Evolutionary conservation across 2,113 vertebrate genomes (phyloP), one percentile per base, ranked within the genome.

Genomic region (Fregata magnificens): DNA sequence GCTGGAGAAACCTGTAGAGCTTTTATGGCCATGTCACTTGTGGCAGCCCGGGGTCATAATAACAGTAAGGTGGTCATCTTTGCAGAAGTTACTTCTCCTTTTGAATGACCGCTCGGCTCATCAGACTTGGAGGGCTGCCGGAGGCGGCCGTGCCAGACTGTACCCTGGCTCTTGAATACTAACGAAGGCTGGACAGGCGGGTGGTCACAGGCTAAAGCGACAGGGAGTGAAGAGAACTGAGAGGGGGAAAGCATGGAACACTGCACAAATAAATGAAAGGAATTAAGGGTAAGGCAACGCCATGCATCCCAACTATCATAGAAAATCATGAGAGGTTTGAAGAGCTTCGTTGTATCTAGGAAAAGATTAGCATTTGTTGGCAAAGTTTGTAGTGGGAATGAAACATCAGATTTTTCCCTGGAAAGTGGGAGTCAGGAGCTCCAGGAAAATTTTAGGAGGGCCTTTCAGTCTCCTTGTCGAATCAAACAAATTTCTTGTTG

Each of bases 281-380:
- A 71, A 19, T 59, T 78, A 34, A 83, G 36, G 3, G 4, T n/a
- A 26, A 88, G 79, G 74, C 62, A 55, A 28, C 22, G 42, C 63
- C 21, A 2, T 2, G 0, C 59, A 56, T 89, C 49, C 52, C 47
- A 76, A 0, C 21, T 67, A 2, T 36, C 6, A 1, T 1, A 67
- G 61, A 44, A 34, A n/a, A 50, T 26, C 7, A 5, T 2, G 7
- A 90, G 56, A 26, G 38, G 16, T 62, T 86, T 79, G 40, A 56
- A 77, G 90, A 87, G 24, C 36, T 49, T 69, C 2, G 1, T 11
- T 69, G 11, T 47, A 18, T 26, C 26, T 53, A 21, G 81, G 63
- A 45, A 56, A 72, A 65, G 47, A 7, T 62, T 8, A 53, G 15
- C 2, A 1, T 53, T 40, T 44, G 3, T 28, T 70, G 55, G 40